Evolutionary conservation across 1,140 invertebrate species (phyloP), one percentile per base, ranked within the genome.

Genomic region (Luehdorfia chinensis): DNA sequence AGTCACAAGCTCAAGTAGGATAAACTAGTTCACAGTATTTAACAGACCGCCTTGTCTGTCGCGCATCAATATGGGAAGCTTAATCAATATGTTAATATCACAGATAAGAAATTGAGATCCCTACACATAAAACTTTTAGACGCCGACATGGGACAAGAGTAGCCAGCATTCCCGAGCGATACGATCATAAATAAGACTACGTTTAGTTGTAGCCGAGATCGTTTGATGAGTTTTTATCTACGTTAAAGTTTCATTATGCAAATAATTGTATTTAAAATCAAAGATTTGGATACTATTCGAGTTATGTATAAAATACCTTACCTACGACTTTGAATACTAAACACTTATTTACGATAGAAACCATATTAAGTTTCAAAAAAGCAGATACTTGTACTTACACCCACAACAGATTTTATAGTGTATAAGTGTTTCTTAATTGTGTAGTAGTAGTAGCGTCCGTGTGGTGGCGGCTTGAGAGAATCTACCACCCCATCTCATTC

Each of bases 81-180:
- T 70, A 78, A 84, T 81, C 77, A 76, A 81, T 81, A 80, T 80
- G 71, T 80, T 81, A 81, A 81, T 80, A 78, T 81, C 77, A 61
- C 28, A 73, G 77, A 84, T 80, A 76, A 78, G 63, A 68, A 66
- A 78, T 67, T 73, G 55, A 69, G 68, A 81, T 79, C 76, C 66
- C 66, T 74, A 49, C 57, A 66, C 59, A 72, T 75, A 74, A 70
- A 77, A 66, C 60, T 64, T 67, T 61, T 59, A 65, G 47, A 68
- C 62, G 66, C 67, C 71, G 73, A 69, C 67, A 54, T 68, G 51
- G 61, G 64, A 73, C 70, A 73, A 64, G 65, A 67, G 66, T 68
- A 75, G 71, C 73, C 64, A 58, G 73, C 66, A 76, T 80, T 75
- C 69, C 55, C 66, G 19, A 13, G 45, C 63, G 78, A 80, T 80